These are phyloP conservation scores for Haplotaxodon microlepis DNA, from an alignment of 2,113 vertebrate species.

Conservation along the genomic window DNA sequence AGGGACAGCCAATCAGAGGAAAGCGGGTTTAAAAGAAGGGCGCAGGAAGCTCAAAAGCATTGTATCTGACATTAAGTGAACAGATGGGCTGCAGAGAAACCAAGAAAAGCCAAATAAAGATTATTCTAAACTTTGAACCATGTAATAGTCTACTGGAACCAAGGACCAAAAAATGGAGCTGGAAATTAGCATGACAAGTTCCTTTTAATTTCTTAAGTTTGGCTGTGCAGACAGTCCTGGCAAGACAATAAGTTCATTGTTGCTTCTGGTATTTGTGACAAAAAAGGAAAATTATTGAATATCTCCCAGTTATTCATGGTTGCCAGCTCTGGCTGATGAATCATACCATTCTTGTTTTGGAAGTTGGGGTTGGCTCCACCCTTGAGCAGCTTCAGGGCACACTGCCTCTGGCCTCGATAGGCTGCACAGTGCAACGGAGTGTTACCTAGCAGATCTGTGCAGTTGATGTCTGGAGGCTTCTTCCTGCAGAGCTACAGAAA, in stretches of 20 bases:
- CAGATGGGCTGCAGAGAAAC: neutral
- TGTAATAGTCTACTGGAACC: neutral
- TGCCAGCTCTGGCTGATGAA: neutral
- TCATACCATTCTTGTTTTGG: conserved; percentile 85
- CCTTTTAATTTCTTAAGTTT: neutral
- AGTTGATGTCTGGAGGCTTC: conserved; percentile 85
- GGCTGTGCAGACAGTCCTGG: neutral
- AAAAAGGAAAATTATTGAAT: neutral
- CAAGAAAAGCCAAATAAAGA: neutral
- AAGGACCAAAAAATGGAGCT: neutral
- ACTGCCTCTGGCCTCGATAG: conserved; percentile 91
- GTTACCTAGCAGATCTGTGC: conserved; percentile 89
- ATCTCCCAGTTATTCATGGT: neutral
- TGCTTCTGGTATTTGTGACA: neutral
- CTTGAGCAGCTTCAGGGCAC: conserved; percentile 86
- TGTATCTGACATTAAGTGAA: neutral
- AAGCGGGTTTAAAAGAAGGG: neutral
- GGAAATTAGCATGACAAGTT: neutral
- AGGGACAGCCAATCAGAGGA: neutral
- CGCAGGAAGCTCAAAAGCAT: neutral
- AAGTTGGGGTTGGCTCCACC: conserved; percentile 78
- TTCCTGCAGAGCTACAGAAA: conserved; percentile 80
- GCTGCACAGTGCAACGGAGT: conserved; percentile 91
- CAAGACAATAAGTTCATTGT: neutral
- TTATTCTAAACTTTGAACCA: neutral